Percentiles rank a stretch among this genome's conserved stretches.
These are phyloP conservation scores for Hirtodrosophila alboralis DNA, from an alignment of 2,888 invertebrate genomes.

Conservation along the genomic window DNA sequence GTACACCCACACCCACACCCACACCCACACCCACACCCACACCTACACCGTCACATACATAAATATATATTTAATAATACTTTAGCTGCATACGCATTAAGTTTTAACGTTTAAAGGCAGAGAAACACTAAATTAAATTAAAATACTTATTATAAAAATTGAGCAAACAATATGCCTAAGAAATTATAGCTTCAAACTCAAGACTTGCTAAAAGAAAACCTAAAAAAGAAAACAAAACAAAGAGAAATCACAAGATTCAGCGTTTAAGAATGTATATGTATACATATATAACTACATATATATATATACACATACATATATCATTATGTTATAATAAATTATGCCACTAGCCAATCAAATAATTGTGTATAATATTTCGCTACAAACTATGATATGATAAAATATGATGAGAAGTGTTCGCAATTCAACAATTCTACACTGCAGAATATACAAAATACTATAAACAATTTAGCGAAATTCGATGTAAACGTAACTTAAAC, in stretches of 20 bases:
- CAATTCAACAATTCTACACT: conserved; percentile 19
- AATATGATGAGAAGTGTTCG: conserved; percentile 4
- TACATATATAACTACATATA: conserved; percentile 27
- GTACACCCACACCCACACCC: conserved; percentile 5
- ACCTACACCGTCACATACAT: background rate
- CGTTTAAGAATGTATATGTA: conserved; percentile 37
- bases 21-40: conserved; percentile 2
- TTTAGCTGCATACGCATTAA: conserved; percentile 55
- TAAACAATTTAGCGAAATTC: conserved; percentile 59
- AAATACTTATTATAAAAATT: conserved; percentile 25
- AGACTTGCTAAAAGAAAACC: conserved; percentile 66
- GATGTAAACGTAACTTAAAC: conserved; percentile 62
- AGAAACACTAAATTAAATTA: conserved; percentile 17
- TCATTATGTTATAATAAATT: conserved; percentile 60
- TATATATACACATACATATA: conserved; percentile 34
- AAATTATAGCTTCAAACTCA: conserved; percentile 72
- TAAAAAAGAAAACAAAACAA: conserved; percentile 11
- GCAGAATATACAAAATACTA: conserved; percentile 18
- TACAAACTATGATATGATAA: conserved; percentile 24
- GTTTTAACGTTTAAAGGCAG: conserved; percentile 55
- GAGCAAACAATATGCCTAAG: conserved; percentile 60
- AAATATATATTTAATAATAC: conserved; percentile 38
- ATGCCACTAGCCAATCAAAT: conserved; percentile 77
- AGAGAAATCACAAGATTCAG: conserved; percentile 20
- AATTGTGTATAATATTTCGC: conserved; percentile 77